Conservation (phyloP, 2,888 invertebrate species). For the Keiferia lycopersicella region DNA sequence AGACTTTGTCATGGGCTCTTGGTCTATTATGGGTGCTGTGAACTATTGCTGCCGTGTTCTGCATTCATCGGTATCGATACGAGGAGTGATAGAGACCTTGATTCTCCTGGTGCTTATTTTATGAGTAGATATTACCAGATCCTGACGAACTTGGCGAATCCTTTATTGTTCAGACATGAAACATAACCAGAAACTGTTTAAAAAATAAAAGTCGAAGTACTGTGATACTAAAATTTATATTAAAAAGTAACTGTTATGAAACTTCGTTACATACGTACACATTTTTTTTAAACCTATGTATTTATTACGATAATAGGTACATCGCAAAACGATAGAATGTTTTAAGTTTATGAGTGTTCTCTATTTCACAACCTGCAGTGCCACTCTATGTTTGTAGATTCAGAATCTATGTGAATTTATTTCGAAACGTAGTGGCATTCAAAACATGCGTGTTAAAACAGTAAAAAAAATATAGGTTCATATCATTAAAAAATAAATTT, state of each 20-base stretch:
- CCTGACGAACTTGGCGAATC: background rate
- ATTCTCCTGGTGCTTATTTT: too few relatives aligned
- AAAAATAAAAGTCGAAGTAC: background rate
- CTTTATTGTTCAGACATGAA: conserved; percentile 8
- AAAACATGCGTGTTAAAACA: background rate
- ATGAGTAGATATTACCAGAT: background rate
- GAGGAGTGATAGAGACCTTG: too few relatives aligned
- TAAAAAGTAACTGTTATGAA: background rate
- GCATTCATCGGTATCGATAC: too few relatives aligned
- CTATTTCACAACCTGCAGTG: conserved; percentile 6
- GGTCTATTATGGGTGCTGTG: too few relatives aligned
- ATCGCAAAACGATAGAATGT: background rate
- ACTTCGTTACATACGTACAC: background rate
- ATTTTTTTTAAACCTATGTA: background rate
- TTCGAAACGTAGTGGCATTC: background rate
- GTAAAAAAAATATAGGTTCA: background rate
- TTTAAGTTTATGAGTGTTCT: background rate
- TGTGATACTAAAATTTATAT: background rate
- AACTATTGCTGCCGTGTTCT: too few relatives aligned
- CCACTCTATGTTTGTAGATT: background rate
- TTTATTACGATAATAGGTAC: background rate
- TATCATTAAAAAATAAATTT: too few relatives aligned
- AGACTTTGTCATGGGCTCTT: too few relatives aligned
- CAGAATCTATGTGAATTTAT: background rate
- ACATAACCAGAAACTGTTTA: background rate